Conservation (phyloP, 1,140 invertebrate genomes). For the Drosophila novamexicana region DNA sequence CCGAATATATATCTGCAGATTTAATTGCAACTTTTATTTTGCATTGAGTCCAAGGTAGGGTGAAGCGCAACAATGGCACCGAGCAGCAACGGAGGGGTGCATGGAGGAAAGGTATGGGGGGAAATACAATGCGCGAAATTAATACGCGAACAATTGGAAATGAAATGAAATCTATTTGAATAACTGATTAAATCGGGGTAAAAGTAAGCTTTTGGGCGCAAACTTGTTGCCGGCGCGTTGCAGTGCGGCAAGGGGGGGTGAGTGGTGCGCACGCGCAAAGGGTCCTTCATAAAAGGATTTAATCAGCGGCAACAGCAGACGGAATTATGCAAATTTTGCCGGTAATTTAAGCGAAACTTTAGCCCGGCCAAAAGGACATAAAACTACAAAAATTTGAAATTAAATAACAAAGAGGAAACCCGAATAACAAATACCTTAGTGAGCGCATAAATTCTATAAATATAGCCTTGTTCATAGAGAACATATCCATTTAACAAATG, state of each 20-base stretch:
- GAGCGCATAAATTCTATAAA: not conserved
- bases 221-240: slow-evolving; percentile 59
- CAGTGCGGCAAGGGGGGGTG: slow-evolving; percentile 3
- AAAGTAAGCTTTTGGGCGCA: slow-evolving; percentile 33
- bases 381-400: slow-evolving; percentile 24
- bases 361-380: slow-evolving; percentile 1
- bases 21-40: slow-evolving; percentile 38
- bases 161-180: slow-evolving; percentile 76
- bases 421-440: not conserved
- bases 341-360: slow-evolving; percentile 51
- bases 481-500: not conserved
- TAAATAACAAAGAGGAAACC: not conserved
- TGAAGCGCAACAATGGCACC: not conserved
- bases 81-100: not conserved
- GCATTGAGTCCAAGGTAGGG: slow-evolving; percentile 30
- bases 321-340: slow-evolving; percentile 55
- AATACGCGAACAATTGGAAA: slow-evolving; percentile 62
- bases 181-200: slow-evolving; percentile 67
- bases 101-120: not conserved
- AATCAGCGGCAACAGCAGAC: slow-evolving; percentile 42
- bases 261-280: slow-evolving; percentile 58
- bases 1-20: slow-evolving; percentile 5
- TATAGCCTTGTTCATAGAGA: not conserved
- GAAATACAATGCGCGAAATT: slow-evolving; percentile 47
- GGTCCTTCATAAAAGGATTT: slow-evolving; percentile 72